Percentiles rank a stretch among this genome's conserved stretches.
phyloP scores from a whole-genome alignment of 2,888 invertebrate species.

The Sphaeridia pumilis region DNA sequence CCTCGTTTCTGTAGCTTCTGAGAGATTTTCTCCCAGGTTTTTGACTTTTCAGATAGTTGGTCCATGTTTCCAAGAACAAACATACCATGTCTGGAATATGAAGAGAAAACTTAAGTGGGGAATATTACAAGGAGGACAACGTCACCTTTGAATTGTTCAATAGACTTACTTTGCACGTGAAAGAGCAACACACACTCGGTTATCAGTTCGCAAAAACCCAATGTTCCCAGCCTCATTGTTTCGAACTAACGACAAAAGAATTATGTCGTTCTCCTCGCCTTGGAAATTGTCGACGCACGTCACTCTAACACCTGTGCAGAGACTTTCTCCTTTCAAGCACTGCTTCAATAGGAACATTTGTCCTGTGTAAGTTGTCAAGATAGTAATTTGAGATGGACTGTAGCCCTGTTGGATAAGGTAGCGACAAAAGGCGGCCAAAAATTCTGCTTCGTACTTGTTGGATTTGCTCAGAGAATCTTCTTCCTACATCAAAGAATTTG shows the following conservation, averaged over 20 bases:
- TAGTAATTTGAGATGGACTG: slow-evolving; percentile 52
- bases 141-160: not conserved
- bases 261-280: slow-evolving; percentile 67
- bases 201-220: slow-evolving; percentile 57
- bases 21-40: slow-evolving; percentile 36
- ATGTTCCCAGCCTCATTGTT: slow-evolving; percentile 56
- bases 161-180: slow-evolving; percentile 52
- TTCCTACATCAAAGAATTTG: slow-evolving; percentile 30
- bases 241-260: slow-evolving; percentile 65
- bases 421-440: slow-evolving; percentile 50
- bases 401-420: slow-evolving; percentile 54
- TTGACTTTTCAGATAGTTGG: slow-evolving; percentile 28
- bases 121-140: not conserved
- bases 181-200: slow-evolving; percentile 64
- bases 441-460: slow-evolving; percentile 54
- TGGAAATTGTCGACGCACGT: slow-evolving; percentile 67
- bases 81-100: slow-evolving; percentile 43
- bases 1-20: slow-evolving; percentile 21
- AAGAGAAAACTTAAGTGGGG: not conserved
- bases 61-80: slow-evolving; percentile 58
- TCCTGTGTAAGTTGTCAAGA: slow-evolving; percentile 59
- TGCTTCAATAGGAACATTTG: slow-evolving; percentile 52
- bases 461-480: slow-evolving; percentile 50
- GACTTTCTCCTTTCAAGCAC: slow-evolving; percentile 38
- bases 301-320: slow-evolving; percentile 47